A percentile compares a stretch with the other conserved stretches of the same genome.
These are phyloP conservation scores for Pachyramphus minor DNA, from an alignment of 2,113 vertebrate species.

Conservation along the genomic window DNA sequence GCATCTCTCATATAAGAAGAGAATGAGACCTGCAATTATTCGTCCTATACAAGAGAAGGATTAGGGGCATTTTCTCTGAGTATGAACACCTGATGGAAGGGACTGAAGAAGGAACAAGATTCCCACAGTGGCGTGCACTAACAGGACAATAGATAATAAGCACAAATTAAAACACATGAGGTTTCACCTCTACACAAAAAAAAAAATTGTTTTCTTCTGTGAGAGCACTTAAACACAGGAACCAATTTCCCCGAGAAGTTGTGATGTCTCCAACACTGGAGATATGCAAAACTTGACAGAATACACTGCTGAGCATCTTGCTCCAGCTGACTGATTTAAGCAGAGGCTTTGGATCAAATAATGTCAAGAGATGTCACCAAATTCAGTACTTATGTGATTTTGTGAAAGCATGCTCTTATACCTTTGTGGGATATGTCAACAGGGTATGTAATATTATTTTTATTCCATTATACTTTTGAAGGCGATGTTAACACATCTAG, in stretches of 20 bases:
- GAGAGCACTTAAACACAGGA: not conserved
- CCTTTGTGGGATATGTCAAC: not conserved
- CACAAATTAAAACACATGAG: not conserved
- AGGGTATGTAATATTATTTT: not conserved
- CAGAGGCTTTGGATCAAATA: not conserved
- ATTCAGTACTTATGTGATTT: not conserved
- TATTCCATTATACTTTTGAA: not conserved
- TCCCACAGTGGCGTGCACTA: not conserved
- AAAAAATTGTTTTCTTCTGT: not conserved
- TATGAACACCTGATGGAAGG: not conserved
- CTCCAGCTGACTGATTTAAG: not conserved
- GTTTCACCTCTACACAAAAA: not conserved
- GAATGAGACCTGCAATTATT: not conserved
- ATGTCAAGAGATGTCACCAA: not conserved
- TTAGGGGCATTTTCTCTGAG: not conserved
- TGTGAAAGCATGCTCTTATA: not conserved
- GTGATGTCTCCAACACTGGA: not conserved
- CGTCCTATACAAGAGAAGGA: not conserved
- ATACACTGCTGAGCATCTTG: fast-evolving
- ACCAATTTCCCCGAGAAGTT: not conserved
- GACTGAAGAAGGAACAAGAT: not conserved
- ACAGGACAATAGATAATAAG: not conserved
- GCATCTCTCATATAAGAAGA: not conserved
- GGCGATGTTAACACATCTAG: not conserved
- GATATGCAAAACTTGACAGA: not conserved